Percentiles rank a stretch among this genome's conserved stretches.
phyloP scores from a whole-genome alignment of 2,888 invertebrate species.

The Andrena camellia region DNA sequence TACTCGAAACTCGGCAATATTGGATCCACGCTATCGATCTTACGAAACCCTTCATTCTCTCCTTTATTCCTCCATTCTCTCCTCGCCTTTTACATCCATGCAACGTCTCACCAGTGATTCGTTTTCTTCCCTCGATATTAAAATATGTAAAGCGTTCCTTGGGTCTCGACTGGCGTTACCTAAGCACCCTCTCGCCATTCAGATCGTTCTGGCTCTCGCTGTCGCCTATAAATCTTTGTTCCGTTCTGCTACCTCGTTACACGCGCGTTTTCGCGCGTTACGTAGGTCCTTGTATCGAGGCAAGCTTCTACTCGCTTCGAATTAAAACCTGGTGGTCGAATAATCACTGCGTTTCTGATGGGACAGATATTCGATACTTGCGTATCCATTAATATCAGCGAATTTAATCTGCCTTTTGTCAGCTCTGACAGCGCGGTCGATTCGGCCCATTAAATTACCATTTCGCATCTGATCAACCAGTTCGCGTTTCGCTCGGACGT shows the following conservation, averaged over 20 bases:
- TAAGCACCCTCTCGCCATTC: background rate
- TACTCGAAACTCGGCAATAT: constrained; percentile 30
- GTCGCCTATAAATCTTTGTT: background rate
- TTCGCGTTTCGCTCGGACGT: background rate
- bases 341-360: background rate
- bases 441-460: too few relatives aligned
- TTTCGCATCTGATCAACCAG: too few relatives aligned
- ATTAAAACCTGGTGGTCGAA: background rate
- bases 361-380: background rate
- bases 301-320: background rate
- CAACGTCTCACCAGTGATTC: background rate
- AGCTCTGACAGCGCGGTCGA: too few relatives aligned
- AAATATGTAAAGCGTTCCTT: constrained; percentile 10
- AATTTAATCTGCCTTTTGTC: too few relatives aligned
- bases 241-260: background rate
- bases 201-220: background rate
- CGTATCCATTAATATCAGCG: too few relatives aligned
- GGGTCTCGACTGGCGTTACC: background rate
- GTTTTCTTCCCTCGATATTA: constrained; percentile 2
- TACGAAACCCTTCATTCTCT: constrained; percentile 24
- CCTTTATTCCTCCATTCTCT: background rate
- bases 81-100: background rate
- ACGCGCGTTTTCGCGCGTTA: background rate
- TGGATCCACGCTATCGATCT: constrained; percentile 36
- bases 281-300: background rate